Evolutionary conservation across 2,888 invertebrate species (phyloP).

Genomic region (Lottia scabra): DNA sequence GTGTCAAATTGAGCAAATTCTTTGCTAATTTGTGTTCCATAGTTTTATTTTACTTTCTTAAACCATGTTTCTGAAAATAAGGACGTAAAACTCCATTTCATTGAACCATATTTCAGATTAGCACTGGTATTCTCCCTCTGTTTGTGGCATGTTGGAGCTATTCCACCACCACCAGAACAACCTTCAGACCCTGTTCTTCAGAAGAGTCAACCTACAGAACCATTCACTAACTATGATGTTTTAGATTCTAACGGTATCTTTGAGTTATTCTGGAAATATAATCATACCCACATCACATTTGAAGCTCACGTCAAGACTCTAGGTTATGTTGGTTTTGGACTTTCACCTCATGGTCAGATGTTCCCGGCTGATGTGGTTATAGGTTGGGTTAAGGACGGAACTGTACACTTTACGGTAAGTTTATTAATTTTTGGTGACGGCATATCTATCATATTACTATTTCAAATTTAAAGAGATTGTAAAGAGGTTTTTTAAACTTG

Average conservation of each 20-base stretch:
- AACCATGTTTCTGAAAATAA: too few relatives aligned
- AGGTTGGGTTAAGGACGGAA: slow-evolving; percentile 79
- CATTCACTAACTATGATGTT: slow-evolving; percentile 25
- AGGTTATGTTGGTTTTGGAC: slow-evolving; percentile 89
- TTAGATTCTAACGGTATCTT: slow-evolving; percentile 37
- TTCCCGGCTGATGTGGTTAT: slow-evolving; percentile 88
- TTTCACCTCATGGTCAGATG: slow-evolving; percentile 84
- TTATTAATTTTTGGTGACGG: too few relatives aligned
- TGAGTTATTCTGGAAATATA: slow-evolving; percentile 43
- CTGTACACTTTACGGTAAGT: slow-evolving; percentile 45
- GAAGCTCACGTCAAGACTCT: slow-evolving; percentile 42
- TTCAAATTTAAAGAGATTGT: too few relatives aligned
- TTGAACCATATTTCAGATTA: too few relatives aligned
- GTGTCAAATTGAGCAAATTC: too few relatives aligned
- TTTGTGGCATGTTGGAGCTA: neutral
- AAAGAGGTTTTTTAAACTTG: too few relatives aligned
- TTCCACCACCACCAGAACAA: neutral
- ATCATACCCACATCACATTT: slow-evolving; percentile 41
- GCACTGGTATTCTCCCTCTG: too few relatives aligned
- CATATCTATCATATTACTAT: too few relatives aligned
- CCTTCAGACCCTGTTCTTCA: neutral
- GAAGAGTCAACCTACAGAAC: slow-evolving; percentile 26
- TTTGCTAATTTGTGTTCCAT: too few relatives aligned
- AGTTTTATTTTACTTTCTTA: too few relatives aligned
- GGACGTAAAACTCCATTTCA: too few relatives aligned